These are phyloP conservation scores for Eupithecia pulchellata DNA, from an alignment of 2,888 invertebrate species.

Conservation along the genomic window DNA sequence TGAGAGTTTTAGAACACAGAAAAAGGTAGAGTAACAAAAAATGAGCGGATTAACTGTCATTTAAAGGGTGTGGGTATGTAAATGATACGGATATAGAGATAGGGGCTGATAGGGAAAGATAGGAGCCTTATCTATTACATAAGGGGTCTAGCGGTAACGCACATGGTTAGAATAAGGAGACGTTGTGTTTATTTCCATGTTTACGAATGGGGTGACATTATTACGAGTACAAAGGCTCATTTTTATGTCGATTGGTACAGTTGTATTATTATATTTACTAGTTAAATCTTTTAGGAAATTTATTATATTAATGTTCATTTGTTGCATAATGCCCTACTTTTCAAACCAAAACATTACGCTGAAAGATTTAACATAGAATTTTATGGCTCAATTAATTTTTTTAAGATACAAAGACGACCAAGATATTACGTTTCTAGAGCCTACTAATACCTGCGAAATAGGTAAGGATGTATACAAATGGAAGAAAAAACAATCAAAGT, in stretches of 20 bases:
- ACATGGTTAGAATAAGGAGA: background rate
- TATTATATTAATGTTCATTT: no score
- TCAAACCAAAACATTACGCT: no score
- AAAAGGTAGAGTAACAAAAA: background rate
- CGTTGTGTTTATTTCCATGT: background rate
- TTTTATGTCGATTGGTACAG: no score
- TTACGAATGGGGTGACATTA: background rate
- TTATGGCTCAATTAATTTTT: background rate
- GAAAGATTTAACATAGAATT: background rate
- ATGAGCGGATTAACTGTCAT: background rate
- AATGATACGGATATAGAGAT: background rate
- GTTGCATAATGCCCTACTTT: no score
- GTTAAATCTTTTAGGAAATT: no score
- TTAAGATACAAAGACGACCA: background rate
- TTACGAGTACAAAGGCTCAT: slow-evolving; percentile 3
- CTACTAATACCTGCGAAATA: no score
- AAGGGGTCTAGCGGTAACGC: slow-evolving; percentile 2
- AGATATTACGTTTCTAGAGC: background rate
- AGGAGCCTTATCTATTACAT: background rate
- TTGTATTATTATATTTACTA: no score
- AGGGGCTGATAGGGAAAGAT: slow-evolving; percentile 3
- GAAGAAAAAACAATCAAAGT: no score
- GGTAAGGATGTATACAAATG: no score
- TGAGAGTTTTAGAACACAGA: background rate
- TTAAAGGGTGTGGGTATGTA: slow-evolving; percentile 1